Conservation (phyloP, 1,140 invertebrate species). For the Popillia japonica region DNA sequence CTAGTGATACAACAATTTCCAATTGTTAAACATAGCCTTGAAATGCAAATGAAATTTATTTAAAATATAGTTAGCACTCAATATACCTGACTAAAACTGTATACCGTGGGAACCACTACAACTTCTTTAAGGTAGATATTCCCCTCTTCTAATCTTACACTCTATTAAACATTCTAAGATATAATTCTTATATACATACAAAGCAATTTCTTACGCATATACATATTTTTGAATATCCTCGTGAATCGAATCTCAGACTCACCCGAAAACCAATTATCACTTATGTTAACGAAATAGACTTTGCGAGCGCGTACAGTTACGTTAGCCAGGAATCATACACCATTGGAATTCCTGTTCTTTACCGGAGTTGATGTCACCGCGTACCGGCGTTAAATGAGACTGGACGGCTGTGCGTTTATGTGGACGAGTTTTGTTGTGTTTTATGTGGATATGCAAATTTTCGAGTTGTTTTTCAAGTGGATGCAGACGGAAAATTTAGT, state of each 20-base stretch:
- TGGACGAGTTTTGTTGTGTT: slow-evolving; percentile 23
- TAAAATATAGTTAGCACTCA: not conserved
- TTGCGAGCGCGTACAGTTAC: not conserved
- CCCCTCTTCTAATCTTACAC: not conserved
- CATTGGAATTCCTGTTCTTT: not conserved
- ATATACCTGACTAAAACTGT: not conserved
- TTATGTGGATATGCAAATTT: slow-evolving; percentile 26
- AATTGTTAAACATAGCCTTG: no score
- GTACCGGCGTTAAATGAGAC: not conserved
- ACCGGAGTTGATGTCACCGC: slow-evolving; percentile 32
- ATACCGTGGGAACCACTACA: not conserved
- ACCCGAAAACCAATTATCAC: not conserved
- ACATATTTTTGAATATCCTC: not conserved
- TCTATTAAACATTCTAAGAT: not conserved
- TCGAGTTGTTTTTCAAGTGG: slow-evolving; percentile 23
- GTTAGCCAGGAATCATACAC: not conserved
- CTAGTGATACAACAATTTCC: no score
- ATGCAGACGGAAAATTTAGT: slow-evolving; percentile 20
- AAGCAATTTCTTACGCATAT: not conserved
- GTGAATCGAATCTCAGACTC: not conserved
- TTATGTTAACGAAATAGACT: not conserved
- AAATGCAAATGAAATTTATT: no score
- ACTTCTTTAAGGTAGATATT: not conserved
- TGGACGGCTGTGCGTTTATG: not conserved
- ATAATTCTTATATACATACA: not conserved